Evolutionary conservation across 2,888 invertebrate genomes (phyloP).

Genomic region (Atherix ibis): DNA sequence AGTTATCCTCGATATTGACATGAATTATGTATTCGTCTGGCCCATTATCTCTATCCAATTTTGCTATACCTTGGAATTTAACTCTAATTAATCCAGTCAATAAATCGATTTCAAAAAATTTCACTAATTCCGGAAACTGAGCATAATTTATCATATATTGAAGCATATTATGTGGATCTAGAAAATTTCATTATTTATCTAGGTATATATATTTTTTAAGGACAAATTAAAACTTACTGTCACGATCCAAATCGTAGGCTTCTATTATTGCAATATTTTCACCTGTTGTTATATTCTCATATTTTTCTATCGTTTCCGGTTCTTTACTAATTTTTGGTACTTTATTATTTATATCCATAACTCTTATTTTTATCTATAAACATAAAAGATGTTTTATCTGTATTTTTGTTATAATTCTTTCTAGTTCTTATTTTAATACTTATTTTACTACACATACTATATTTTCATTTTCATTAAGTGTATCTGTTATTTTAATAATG

Average conservation of each 20-base stretch:
- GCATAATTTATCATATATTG: conserved; percentile 38
- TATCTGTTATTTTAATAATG: conserved; percentile 41
- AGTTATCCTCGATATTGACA: conserved; percentile 39
- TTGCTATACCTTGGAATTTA: conserved; percentile 30
- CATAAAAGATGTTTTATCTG: conserved; percentile 14
- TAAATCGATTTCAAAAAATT: conserved; percentile 38
- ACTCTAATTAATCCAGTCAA: conserved; percentile 35
- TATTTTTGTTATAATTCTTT: not conserved
- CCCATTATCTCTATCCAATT: conserved; percentile 38
- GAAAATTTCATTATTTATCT: conserved; percentile 13
- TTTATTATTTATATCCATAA: conserved; percentile 46
- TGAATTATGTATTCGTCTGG: conserved; percentile 34
- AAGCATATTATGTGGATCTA: conserved; percentile 37
- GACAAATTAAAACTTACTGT: conserved; percentile 29
- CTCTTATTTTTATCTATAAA: conserved; percentile 37
- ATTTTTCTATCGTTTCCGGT: conserved; percentile 27
- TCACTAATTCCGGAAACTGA: conserved; percentile 30
- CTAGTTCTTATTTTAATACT: not conserved
- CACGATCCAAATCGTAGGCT: conserved; percentile 41
- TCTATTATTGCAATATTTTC: conserved; percentile 30
- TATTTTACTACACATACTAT: not conserved
- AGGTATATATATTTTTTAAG: conserved; percentile 1
- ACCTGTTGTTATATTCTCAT: conserved; percentile 36
- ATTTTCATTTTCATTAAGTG: conserved; percentile 5
- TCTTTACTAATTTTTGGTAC: conserved; percentile 30